Conservation (phyloP, 2,113 vertebrate genomes). For the Phaetusa simplex region DNA sequence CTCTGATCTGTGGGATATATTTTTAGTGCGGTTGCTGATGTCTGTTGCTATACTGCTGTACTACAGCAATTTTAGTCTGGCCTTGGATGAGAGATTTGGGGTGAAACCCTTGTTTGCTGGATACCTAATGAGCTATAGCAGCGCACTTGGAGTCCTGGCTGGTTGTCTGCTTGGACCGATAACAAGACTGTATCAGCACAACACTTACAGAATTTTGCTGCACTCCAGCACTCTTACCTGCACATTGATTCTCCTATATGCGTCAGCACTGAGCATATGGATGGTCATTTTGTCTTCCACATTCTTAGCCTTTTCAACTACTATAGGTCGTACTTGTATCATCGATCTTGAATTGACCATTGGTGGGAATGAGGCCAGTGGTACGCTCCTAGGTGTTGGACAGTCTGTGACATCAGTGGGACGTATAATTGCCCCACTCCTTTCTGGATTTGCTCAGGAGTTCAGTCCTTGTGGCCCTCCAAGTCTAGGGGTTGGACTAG, state of each 20-base stretch:
- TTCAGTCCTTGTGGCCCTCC: constrained; percentile 91
- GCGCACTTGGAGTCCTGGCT: constrained; percentile 85
- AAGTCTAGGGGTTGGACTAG: constrained; percentile 82
- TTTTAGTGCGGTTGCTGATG: constrained; percentile 90
- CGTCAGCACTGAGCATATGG: constrained; percentile 73
- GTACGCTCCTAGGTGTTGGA: constrained; percentile 88
- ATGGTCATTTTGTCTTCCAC: constrained; percentile 84
- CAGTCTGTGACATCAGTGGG: constrained; percentile 93
- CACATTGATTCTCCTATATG: constrained; percentile 80
- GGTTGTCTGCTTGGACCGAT: constrained; percentile 87
- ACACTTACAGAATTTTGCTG: constrained; percentile 81
- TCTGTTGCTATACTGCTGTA: constrained; percentile 89
- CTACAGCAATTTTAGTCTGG: constrained; percentile 92
- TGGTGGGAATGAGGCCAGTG: constrained; percentile 82
- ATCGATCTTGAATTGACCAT: constrained; percentile 87
- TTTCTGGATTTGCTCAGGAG: constrained; percentile 91
- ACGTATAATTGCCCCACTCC: constrained; percentile 85
- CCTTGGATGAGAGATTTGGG: constrained; percentile 91
- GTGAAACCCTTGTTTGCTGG: constrained; percentile 85
- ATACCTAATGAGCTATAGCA: constrained; percentile 91
- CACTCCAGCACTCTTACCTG: constrained; percentile 87
- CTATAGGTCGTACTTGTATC: constrained; percentile 87
- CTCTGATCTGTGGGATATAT: constrained; percentile 90
- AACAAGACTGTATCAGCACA: constrained; percentile 80
- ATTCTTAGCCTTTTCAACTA: constrained; percentile 89